Percentiles rank a stretch among this genome's conserved stretches.
Conservation (phyloP, 2,113 vertebrate genomes). For the Pipra filicauda region DNA sequence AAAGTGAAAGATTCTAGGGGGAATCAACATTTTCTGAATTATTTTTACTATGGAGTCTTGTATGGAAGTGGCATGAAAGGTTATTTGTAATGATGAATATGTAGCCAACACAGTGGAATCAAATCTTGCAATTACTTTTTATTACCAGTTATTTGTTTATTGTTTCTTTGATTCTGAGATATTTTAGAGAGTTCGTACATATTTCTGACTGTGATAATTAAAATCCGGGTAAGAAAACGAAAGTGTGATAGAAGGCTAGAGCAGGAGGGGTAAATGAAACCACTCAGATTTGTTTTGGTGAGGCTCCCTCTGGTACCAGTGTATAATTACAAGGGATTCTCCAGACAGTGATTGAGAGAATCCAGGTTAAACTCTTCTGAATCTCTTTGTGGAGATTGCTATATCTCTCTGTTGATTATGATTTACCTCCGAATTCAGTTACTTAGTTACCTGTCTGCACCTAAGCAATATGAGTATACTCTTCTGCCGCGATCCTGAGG, state of each 20-base stretch:
- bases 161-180: not conserved
- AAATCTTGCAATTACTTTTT: not conserved
- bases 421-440: not conserved
- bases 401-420: not conserved
- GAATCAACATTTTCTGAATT: not conserved
- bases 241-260: not conserved
- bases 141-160: not conserved
- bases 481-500: not conserved
- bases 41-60: not conserved
- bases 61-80: not conserved
- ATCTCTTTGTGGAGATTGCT: not conserved
- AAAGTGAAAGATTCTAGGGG: not conserved
- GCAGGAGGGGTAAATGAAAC: not conserved
- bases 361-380: not conserved
- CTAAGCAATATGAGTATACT: not conserved
- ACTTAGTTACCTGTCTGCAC: not conserved
- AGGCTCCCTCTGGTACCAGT: not conserved
- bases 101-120: not conserved
- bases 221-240: not conserved
- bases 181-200: not conserved
- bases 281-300: not conserved
- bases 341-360: not conserved
- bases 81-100: not conserved
- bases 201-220: not conserved
- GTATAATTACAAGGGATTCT: not conserved